Evolutionary conservation across 23 tunicate species (phyloP).

Genomic region (Botrylloides violaceus): DNA sequence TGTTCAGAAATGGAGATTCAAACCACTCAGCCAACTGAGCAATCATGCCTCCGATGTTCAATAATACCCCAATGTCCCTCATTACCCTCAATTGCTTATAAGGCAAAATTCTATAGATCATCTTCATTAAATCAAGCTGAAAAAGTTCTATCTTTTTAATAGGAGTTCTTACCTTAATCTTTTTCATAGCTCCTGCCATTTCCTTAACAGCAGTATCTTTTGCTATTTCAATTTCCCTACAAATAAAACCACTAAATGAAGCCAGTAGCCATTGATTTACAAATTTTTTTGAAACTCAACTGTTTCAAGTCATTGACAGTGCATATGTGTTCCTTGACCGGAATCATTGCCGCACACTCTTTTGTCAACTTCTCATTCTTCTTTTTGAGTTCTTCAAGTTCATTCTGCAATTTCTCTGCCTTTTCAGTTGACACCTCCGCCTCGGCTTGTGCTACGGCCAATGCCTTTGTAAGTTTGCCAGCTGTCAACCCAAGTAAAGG

Average conservation of each 20-base stretch:
- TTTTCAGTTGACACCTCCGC: slow-evolving; percentile 42
- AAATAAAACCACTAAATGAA: neutral
- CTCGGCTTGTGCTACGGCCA: slow-evolving; percentile 56
- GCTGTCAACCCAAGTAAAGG: slow-evolving; percentile 8
- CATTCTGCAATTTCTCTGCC: slow-evolving; percentile 27
- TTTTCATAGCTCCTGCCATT: slow-evolving; percentile 36
- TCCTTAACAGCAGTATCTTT: slow-evolving; percentile 45
- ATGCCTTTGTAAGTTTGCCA: slow-evolving; percentile 32
- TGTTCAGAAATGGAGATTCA: too few relatives aligned
- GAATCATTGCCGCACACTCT: slow-evolving; percentile 37
- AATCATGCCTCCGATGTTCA: too few relatives aligned
- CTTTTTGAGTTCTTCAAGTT: slow-evolving; percentile 29
- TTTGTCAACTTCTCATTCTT: slow-evolving; percentile 33
- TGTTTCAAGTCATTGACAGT: slow-evolving; percentile 27
- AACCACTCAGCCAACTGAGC: too few relatives aligned
- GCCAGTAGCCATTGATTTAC: neutral
- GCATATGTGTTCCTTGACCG: slow-evolving; percentile 35
- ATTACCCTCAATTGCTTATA: too few relatives aligned
- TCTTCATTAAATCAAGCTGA: neutral
- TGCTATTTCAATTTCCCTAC: slow-evolving; percentile 48
- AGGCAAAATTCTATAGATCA: too few relatives aligned
- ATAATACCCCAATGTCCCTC: too few relatives aligned
- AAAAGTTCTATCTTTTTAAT: neutral
- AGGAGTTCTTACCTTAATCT: slow-evolving; percentile 34
- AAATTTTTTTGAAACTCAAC: slow-evolving; percentile 13